phyloP scores from a whole-genome alignment of 2,797 vertebrate genomes.

The Spinus pinus region DNA sequence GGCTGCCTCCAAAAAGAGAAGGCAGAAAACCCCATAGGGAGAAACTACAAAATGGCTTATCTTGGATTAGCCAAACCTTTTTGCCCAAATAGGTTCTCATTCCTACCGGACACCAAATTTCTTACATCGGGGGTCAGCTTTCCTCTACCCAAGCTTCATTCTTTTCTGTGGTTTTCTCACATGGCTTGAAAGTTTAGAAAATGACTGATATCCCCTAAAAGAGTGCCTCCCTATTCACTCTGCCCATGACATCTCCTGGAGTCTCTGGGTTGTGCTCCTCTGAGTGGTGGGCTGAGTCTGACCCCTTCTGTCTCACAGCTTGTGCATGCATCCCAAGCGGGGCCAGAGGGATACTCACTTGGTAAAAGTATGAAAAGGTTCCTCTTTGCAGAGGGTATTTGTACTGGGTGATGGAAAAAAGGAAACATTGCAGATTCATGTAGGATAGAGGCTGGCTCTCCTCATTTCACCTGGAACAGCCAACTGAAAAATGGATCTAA shows the following conservation, averaged over 20 bases:
- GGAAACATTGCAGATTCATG: accelerated
- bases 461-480: background rate
- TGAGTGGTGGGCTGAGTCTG: background rate
- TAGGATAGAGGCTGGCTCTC: background rate
- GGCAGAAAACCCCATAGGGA: background rate
- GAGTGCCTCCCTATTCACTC: background rate
- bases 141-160: background rate
- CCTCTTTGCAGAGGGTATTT: background rate
- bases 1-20: background rate
- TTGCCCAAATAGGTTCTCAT: background rate
- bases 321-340: accelerated
- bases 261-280: background rate
- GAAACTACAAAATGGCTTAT: background rate
- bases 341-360: background rate
- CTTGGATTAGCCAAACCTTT: background rate
- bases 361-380: background rate
- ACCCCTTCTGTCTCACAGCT: background rate
- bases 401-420: background rate
- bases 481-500: background rate
- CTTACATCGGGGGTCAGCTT: background rate
- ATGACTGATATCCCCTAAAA: background rate
- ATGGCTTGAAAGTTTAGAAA: background rate
- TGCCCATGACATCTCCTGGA: background rate
- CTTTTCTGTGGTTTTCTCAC: background rate
- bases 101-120: background rate